Conservation (phyloP, 2,797 vertebrate species). For the Nasua narica region DNA sequence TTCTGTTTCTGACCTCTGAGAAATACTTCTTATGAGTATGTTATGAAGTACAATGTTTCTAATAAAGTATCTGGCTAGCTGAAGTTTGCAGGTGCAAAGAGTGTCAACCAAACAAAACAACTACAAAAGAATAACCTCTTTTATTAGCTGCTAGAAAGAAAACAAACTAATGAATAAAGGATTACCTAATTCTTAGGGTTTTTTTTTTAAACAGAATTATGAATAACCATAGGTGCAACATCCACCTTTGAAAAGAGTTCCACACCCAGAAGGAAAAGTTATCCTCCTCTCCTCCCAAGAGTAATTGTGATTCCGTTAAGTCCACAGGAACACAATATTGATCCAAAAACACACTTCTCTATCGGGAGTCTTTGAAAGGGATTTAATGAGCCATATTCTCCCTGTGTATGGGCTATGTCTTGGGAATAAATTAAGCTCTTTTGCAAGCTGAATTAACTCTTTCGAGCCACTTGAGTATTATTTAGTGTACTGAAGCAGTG, state of each 20-base stretch:
- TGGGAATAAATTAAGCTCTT: conserved; percentile 60
- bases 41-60: conserved; percentile 36
- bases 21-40: background rate
- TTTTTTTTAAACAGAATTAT: background rate
- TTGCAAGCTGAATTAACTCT: conserved; percentile 57
- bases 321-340: conserved; percentile 46
- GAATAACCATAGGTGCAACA: background rate
- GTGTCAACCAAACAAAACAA: conserved; percentile 41
- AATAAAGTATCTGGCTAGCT: background rate
- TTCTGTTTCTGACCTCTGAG: background rate
- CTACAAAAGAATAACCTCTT: conserved; percentile 47
- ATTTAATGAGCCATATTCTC: conserved; percentile 51
- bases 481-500: background rate
- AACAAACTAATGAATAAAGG: background rate
- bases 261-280: conserved; percentile 5
- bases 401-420: background rate
- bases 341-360: conserved; percentile 19
- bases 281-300: conserved; percentile 27
- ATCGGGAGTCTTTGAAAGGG: background rate
- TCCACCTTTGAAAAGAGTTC: background rate
- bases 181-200: background rate
- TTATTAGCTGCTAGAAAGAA: conserved; percentile 44
- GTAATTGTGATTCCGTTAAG: conserved; percentile 14
- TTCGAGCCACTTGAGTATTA: conserved; percentile 27
- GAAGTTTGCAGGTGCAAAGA: conserved; percentile 27